Evolutionary conservation across 2,888 invertebrate species (phyloP).

Genomic region (Allygus modestus): DNA sequence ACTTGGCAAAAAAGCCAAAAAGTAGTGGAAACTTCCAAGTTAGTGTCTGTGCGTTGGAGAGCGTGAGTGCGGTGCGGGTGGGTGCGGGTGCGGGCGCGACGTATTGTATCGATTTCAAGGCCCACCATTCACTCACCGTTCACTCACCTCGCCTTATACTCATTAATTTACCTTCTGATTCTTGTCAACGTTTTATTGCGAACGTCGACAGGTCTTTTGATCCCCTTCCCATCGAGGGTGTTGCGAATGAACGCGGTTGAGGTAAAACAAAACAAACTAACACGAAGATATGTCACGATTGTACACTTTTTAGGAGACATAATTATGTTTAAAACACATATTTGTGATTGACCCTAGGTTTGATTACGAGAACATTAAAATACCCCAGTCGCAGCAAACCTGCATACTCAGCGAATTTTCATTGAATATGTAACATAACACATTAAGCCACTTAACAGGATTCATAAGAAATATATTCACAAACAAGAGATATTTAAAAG

Average conservation of each 20-base stretch:
- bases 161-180: constrained; percentile 38
- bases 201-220: constrained; percentile 5
- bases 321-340: too few relatives aligned
- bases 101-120: constrained; percentile 4
- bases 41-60: not conserved
- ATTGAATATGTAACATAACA: too few relatives aligned
- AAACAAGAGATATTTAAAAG: too few relatives aligned
- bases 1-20: not conserved
- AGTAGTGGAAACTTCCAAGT: not conserved
- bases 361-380: too few relatives aligned
- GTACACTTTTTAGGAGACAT: too few relatives aligned
- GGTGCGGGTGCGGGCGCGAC: not conserved
- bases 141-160: constrained; percentile 23
- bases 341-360: too few relatives aligned
- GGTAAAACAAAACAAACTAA: too few relatives aligned
- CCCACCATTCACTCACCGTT: constrained; percentile 15
- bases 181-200: not conserved
- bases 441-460: too few relatives aligned
- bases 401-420: too few relatives aligned
- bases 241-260: not conserved
- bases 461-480: too few relatives aligned
- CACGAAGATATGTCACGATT: too few relatives aligned
- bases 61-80: not conserved
- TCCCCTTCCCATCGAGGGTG: not conserved
- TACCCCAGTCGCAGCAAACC: too few relatives aligned